Conservation (phyloP, 2,888 invertebrate species). For the Parasteatoda lunata region DNA sequence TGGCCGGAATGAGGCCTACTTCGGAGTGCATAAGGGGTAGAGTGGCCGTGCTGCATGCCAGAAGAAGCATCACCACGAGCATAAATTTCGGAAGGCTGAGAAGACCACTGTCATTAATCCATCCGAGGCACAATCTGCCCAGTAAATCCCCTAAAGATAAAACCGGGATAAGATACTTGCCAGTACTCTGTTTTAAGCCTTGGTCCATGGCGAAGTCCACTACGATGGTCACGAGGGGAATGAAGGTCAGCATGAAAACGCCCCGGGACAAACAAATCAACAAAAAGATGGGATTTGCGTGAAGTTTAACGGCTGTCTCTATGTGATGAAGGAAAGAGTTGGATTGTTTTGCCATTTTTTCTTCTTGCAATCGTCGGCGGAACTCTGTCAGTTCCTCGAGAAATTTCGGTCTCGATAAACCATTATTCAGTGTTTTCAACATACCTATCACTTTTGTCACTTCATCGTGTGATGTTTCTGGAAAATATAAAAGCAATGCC, state of each 20-base stretch:
- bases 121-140: conserved; percentile 69
- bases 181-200: conserved; percentile 42
- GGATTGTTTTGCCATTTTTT: neutral
- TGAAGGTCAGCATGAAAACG: conserved; percentile 46
- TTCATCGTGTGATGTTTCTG: too few species aligned
- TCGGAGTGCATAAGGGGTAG: conserved; percentile 30
- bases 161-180: conserved; percentile 61
- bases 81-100: conserved; percentile 29
- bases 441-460: too few species aligned
- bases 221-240: conserved; percentile 52
- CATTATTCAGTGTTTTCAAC: too few species aligned
- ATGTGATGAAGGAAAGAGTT: conserved; percentile 18
- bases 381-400: neutral
- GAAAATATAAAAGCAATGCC: too few species aligned
- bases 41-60: conserved; percentile 33
- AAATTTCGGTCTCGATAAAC: too few species aligned
- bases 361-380: neutral
- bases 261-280: conserved; percentile 49
- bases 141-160: conserved; percentile 68
- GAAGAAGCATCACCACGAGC: conserved; percentile 41
- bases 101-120: conserved; percentile 60
- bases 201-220: conserved; percentile 69
- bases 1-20: neutral
- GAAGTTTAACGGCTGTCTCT: conserved; percentile 36
- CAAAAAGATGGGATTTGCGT: conserved; percentile 44